These are phyloP conservation scores for Diaphora mendica DNA, from an alignment of 2,888 invertebrate genomes.

Conservation along the genomic window DNA sequence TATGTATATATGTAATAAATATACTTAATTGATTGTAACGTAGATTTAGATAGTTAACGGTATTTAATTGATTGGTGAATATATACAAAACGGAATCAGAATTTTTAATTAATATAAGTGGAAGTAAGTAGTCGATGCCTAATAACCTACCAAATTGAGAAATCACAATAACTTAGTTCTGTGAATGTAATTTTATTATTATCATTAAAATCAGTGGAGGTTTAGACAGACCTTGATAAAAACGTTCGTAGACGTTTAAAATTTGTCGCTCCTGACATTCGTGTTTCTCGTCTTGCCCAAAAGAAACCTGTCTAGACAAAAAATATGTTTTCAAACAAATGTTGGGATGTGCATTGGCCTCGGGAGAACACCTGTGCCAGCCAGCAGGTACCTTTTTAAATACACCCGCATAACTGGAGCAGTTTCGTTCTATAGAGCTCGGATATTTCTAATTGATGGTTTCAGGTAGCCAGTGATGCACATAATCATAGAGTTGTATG, in stretches of 20 bases:
- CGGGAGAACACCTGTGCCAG: conserved; percentile 61
- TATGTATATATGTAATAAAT: too few species aligned
- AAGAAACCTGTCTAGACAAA: conserved; percentile 34
- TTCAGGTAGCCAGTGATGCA: conserved; percentile 31
- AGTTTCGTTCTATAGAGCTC: conserved; percentile 48
- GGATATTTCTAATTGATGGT: conserved; percentile 36
- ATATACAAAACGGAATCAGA: conserved; percentile 17
- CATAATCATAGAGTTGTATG: neutral
- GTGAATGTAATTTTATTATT: conserved; percentile 15
- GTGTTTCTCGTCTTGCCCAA: conserved; percentile 2
- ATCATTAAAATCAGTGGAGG: conserved; percentile 14
- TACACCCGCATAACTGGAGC: conserved; percentile 56
- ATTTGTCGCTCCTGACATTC: conserved; percentile 8
- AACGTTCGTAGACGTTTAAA: conserved; percentile 13
- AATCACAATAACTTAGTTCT: conserved; percentile 21
- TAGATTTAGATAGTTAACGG: too few species aligned
- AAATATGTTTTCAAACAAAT: conserved; percentile 42
- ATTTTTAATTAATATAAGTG: conserved; percentile 27
- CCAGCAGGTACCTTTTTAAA: conserved; percentile 63
- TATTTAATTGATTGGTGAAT: too few species aligned
- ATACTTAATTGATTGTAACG: too few species aligned
- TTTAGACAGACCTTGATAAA: conserved; percentile 22
- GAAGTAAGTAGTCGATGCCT: conserved; percentile 16
- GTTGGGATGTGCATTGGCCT: conserved; percentile 57
- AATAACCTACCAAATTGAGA: conserved; percentile 26